Evolutionary conservation across 2,888 invertebrate species (phyloP).

Genomic region (Hesperia comma): DNA sequence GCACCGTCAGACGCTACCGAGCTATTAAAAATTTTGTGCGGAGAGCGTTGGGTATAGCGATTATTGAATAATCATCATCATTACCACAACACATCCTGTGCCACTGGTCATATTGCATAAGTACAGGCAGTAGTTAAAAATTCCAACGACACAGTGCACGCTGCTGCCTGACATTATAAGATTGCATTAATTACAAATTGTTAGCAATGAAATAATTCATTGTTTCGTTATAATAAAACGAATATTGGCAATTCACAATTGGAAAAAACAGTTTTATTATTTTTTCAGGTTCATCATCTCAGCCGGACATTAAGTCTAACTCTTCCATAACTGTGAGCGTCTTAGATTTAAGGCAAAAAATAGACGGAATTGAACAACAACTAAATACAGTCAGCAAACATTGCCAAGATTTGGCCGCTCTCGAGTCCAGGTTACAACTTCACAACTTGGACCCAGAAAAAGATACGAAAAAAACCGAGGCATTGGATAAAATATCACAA

Average conservation of each 20-base stretch:
- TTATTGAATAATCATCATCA: too few species aligned
- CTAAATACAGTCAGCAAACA: constrained; percentile 62
- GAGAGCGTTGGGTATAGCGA: constrained; percentile 60
- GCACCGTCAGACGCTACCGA: constrained; percentile 66
- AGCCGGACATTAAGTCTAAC: constrained; percentile 65
- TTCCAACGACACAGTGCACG: too few species aligned
- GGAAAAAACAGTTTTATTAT: too few species aligned
- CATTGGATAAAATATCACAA: constrained; percentile 58
- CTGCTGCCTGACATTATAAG: too few species aligned
- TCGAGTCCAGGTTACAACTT: constrained; percentile 50
- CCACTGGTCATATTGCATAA: too few species aligned
- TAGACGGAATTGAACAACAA: constrained; percentile 63
- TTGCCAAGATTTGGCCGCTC: constrained; percentile 54
- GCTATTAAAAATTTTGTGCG: constrained; percentile 69
- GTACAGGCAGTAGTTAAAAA: too few species aligned
- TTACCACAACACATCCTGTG: too few species aligned
- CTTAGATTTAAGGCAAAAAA: constrained; percentile 67
- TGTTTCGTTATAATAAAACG: too few species aligned
- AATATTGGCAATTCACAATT: constrained; percentile 20
- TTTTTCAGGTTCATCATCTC: constrained; percentile 63
- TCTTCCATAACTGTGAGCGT: constrained; percentile 69
- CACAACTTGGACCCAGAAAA: constrained; percentile 44
- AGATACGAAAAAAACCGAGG: constrained; percentile 50
- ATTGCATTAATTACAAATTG: too few species aligned
- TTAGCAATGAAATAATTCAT: too few species aligned